A percentile compares a stretch with the other conserved stretches of the same genome.
Evolutionary conservation across 2,113 vertebrate species (phyloP).

Genomic region (Eubucco bourcierii): DNA sequence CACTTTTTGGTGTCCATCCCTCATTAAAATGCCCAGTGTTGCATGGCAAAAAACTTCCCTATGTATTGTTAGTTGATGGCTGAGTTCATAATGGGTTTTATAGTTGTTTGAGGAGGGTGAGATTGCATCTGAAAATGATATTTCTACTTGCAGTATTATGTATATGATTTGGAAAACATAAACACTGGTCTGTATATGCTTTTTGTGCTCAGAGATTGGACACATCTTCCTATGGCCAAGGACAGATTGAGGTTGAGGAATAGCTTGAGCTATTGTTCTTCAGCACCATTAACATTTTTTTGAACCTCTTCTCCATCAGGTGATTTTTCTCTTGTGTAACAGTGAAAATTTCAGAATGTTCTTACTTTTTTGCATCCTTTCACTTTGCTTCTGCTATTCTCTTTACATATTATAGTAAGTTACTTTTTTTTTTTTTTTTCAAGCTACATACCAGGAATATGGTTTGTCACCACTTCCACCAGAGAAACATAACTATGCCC

Average conservation of each 20-base stretch:
- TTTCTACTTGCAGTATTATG: background rate
- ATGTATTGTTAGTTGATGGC: background rate
- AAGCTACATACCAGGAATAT: background rate
- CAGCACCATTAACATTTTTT: background rate
- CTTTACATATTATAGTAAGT: background rate
- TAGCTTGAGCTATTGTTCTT: background rate
- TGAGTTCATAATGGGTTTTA: background rate
- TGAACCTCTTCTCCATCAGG: background rate
- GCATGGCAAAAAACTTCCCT: background rate
- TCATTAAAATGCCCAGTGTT: background rate
- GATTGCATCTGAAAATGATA: background rate
- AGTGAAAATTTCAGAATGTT: background rate
- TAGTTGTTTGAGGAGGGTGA: background rate
- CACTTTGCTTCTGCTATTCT: background rate
- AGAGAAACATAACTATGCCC: rapidly evolving
- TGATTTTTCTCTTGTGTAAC: rapidly evolving
- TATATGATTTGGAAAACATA: background rate
- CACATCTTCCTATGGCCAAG: background rate
- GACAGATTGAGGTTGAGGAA: background rate
- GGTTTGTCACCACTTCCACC: background rate
- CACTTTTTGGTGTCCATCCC: background rate
- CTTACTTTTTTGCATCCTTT: background rate
- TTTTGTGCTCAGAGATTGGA: background rate
- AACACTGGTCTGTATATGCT: background rate
- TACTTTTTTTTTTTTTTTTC: background rate